Evolutionary conservation across 2,797 vertebrate genomes (phyloP), one percentile per base, ranked within the genome.

Genomic region (Coilia nasus): DNA sequence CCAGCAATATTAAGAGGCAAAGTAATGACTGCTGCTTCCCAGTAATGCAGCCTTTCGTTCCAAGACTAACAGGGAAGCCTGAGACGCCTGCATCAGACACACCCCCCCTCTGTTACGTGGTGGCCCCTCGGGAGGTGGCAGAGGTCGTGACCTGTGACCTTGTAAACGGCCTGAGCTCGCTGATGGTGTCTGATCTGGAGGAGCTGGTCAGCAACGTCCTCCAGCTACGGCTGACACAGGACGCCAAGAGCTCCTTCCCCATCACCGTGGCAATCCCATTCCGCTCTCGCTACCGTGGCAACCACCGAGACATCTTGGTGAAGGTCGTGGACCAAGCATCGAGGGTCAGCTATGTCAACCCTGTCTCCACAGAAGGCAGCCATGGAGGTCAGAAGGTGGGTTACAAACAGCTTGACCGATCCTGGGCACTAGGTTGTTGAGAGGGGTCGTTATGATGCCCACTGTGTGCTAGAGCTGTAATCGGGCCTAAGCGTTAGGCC

Each of bases 201-300:
- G 95, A 98, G 87, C 88, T 98, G 89, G 89, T 98, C 90, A 99
- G 97, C 92, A 95, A 94, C 10, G 94, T 98, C 71, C 88, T 98
- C 89, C 88, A 88, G 87, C 89, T 97, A 28, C 81, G 91, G 84
- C 93, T 90, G 54, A 87, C 82, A 56, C 91, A 91, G 2, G 56
- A 91, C 50, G 90, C 90, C 50, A 83, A 56, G 82, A 85, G 96
- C 59, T 90, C 86, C 83, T 96, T 97, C 84, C 97, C 96, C 0
- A 90, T 98, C 75, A 91, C 87, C 0, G 84, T 97, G 83, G 91
- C 88, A 0, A 92, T 98, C 82, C 96, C 97, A 12, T 98, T 96
- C 87, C 93, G 81, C 7, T 91, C 95, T 4, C 85, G 85, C 54
- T 96, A 96, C 90, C 94, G 92, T 81, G 94, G 96, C 89, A 96